Evolutionary conservation across 2,888 invertebrate genomes (phyloP), one percentile per base, ranked within the genome.

Genomic region (Dasysyrphus albostriatus): DNA sequence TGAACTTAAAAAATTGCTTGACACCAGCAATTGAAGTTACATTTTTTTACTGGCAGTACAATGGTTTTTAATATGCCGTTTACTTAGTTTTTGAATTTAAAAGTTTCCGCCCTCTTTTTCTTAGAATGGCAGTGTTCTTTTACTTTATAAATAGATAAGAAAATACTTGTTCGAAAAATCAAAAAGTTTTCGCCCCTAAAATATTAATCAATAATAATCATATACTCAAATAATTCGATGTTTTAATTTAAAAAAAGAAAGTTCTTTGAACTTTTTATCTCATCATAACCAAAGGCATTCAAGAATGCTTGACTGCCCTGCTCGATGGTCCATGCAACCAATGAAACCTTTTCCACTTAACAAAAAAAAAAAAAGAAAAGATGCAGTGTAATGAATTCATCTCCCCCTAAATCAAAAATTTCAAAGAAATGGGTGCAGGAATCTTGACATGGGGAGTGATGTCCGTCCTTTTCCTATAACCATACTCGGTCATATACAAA

Each of bases 291-390:
- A 44, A 54, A 16, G 4, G 6, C 56, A 73, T 72, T 74, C 59
- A 42, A 59, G 29, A 69, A 75, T 67, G 85, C 76, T 73, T 73
- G 67, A 73, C 42, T 81, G 76, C 34, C 8, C 32, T 77, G 73
- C 76, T 61, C 69, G 77, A 73, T 85, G 73, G 54, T 76, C 81
- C 85, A 67, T 85, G 59, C 29, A 65, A 72, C 37, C 59, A 16
- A 58, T 69, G 32, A 54, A 83, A 77, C 58, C 73, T 56, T 78
- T 78, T 73, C 59, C 65, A 67, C 37, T 63, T 47, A 44, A 39
- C 37, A 65, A 9, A 32, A 32, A 32, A 32, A 32, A 32, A 32
- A 32, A 14, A 70, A 63, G 29, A 24, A 42, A 19, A 19, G 32
- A 65, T 34, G 72, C 72, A 76, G 54, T 59, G 29, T 24, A 29